Evolutionary conservation across 2,797 vertebrate genomes (phyloP), one percentile per base, ranked within the genome.

Genomic region (Chaetodon trifasciatus): DNA sequence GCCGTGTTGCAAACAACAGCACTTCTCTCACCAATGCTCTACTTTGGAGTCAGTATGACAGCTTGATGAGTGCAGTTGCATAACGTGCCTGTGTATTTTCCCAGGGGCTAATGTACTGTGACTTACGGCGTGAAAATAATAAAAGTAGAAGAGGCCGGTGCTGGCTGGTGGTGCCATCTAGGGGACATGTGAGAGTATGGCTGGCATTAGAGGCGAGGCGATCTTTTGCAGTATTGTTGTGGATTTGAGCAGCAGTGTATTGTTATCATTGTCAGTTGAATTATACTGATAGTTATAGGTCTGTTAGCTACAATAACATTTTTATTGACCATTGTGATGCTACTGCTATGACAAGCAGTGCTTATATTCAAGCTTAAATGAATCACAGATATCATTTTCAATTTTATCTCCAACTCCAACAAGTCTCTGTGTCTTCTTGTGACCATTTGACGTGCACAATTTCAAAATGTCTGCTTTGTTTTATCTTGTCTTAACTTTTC

Each of bases 111-210:
- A 77, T 75, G 42, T n/a, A 8, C 46, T 62, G 56, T 42, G 24
- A 53, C 24, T 82, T 55, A 9, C 50, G 56, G 64, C 28, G 44
- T 70, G 35, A 68, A 64, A 76, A 74, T 8, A 65, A 40, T 11
- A 16, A 5, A 69, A 35, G 62, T 44, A 53, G 46, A 61, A 11
- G 2, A 3, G 10, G 40, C 13, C 42, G 7, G 10, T 49, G 32
- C 60, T 50, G 63, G 21, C 56, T 61, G 63, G 12, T 78, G 71
- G 16, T 53, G 77, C 86, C 89, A 84, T 77, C 93, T 88, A 83
- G 88, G 93, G 92, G 91, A 24, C 49, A 19, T 13, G 0, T 4
- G 1, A 7, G 53, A 56, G 23, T 8, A 60, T 10, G 23, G 65
- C 32, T 16, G 37, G 17, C 11, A 17, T 64, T 67, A 21, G 3